phyloP scores from a whole-genome alignment of 1,140 invertebrate genomes.

The Phocides pigmalion region DNA sequence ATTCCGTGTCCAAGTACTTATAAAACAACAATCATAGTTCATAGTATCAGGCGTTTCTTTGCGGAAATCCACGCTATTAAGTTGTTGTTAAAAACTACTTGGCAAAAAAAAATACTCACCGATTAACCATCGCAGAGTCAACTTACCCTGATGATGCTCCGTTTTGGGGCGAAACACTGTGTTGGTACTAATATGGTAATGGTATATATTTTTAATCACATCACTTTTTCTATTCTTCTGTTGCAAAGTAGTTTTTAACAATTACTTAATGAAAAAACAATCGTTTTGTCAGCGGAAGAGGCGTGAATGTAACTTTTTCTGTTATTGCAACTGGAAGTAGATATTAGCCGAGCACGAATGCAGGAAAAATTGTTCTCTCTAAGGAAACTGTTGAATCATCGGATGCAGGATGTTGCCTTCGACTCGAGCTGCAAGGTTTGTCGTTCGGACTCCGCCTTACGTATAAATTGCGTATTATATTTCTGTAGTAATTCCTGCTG shows the following conservation, averaged over 20 bases:
- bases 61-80: too few species aligned
- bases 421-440: constrained; percentile 28
- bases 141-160: too few species aligned
- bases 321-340: constrained; percentile 2
- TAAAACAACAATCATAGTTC: too few species aligned
- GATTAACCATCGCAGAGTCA: too few species aligned
- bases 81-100: too few species aligned
- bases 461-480: constrained; percentile 33
- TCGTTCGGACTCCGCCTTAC: constrained; percentile 22
- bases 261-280: background rate
- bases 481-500: background rate
- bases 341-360: background rate
- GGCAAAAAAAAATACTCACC: too few species aligned
- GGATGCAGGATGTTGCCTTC: constrained; percentile 52
- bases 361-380: constrained; percentile 29
- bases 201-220: too few species aligned
- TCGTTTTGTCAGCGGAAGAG: background rate
- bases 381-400: constrained; percentile 48
- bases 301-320: constrained; percentile 3
- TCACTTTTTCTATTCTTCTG: too few species aligned
- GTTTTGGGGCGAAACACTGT: too few species aligned
- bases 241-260: background rate
- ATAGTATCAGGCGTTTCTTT: too few species aligned
- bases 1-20: too few species aligned
- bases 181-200: too few species aligned